phyloP scores from a whole-genome alignment of 2,888 invertebrate species.

The Acrobasis suavella region DNA sequence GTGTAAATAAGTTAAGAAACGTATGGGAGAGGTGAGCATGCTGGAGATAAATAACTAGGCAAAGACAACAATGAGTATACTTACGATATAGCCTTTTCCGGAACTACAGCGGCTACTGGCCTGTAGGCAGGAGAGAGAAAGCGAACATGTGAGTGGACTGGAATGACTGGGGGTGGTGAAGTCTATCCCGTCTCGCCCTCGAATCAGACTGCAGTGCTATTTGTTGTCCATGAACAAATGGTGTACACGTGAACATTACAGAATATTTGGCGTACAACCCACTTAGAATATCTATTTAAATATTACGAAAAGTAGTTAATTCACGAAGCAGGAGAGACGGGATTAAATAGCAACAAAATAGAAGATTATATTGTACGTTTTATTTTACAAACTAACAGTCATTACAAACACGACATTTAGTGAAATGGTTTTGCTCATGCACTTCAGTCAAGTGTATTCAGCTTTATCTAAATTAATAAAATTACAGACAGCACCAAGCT shows the following conservation, averaged over 20 bases:
- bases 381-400: constrained; percentile 50
- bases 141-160: constrained; percentile 80
- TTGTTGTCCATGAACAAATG: constrained; percentile 35
- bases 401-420: constrained; percentile 56
- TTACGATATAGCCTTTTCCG: constrained; percentile 97
- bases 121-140: constrained; percentile 85
- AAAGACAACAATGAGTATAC: constrained; percentile 83
- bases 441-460: constrained; percentile 29
- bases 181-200: constrained; percentile 66
- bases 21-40: constrained; percentile 29
- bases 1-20: constrained; percentile 12
- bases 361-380: constrained; percentile 40
- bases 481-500: constrained; percentile 11
- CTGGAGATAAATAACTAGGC: constrained; percentile 54
- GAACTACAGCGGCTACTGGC: constrained; percentile 96
- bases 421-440: constrained; percentile 52
- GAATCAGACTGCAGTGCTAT: constrained; percentile 29
- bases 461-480: constrained; percentile 16
- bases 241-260: constrained; percentile 12
- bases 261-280: not conserved
- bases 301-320: not conserved
- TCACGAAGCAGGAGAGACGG: constrained; percentile 46
- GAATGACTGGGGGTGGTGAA: constrained; percentile 69
- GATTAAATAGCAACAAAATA: constrained; percentile 56
- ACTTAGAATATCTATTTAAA: not conserved